phyloP scores from a whole-genome alignment of 1,140 invertebrate species.

The Oryzaephilus surinamensis region DNA sequence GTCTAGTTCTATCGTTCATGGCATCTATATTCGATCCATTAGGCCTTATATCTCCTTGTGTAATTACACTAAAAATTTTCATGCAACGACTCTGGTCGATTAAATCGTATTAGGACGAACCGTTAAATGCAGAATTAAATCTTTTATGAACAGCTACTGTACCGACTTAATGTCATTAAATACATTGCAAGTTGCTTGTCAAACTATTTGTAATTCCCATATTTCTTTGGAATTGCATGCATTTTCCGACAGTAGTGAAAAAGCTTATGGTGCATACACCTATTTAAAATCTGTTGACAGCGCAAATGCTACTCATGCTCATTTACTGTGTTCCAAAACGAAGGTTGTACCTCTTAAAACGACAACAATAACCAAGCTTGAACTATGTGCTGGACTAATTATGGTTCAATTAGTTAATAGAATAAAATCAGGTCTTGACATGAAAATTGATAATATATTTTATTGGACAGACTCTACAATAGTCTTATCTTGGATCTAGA shows the following conservation, averaged over 20 bases:
- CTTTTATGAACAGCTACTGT: too few species aligned
- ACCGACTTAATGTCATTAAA: too few species aligned
- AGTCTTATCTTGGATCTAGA: constrained; percentile 32
- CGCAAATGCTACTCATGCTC: background rate
- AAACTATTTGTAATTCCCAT: too few species aligned
- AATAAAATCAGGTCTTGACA: constrained; percentile 16
- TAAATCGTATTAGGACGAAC: too few species aligned
- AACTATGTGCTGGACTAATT: constrained; percentile 37
- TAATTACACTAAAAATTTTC: too few species aligned
- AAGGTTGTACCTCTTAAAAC: constrained; percentile 36
- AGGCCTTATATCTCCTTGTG: too few species aligned
- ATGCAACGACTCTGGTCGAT: too few species aligned
- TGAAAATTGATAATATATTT: constrained; percentile 16
- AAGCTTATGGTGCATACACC: constrained; percentile 22
- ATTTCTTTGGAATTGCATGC: constrained; percentile 25
- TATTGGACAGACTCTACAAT: constrained; percentile 35
- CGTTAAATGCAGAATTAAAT: too few species aligned
- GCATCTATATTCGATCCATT: too few species aligned
- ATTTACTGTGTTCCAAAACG: constrained; percentile 24
- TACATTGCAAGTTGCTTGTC: too few species aligned
- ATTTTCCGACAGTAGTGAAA: constrained; percentile 26
- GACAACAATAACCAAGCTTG: constrained; percentile 37
- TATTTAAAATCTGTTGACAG: constrained; percentile 4
- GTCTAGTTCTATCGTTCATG: too few species aligned
- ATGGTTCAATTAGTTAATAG: constrained; percentile 28